Base-by-base conservation (phyloP, 1,140 invertebrate genomes). In the Berghia stephanieae region DNA sequence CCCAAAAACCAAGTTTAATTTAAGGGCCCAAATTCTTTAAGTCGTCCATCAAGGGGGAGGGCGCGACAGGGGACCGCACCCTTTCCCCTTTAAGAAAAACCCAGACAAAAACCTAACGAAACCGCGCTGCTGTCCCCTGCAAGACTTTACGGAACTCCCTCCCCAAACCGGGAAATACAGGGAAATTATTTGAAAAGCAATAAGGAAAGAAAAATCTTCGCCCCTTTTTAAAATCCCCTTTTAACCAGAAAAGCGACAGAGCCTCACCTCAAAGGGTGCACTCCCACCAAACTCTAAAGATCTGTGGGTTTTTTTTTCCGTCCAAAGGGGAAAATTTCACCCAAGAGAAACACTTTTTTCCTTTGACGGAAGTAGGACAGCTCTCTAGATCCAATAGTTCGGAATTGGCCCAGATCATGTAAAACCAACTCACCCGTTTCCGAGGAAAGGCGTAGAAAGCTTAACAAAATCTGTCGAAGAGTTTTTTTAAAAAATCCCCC, bases 101-200 rank as follows among this genome's bases (percentile, higher is more conserved):
- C 70, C 74, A 73, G 55, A 77, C 34, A 75, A 68, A n/a, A 84
- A 79, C 68, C 70, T 86, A 27, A 77, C 82, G 18, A 74, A 31
- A 73, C 67, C 5, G 84, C 85, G 16, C 83, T 80, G 44, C 70
- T 80, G 49, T 84, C 85, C 5, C 85, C 84, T 4, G 77, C 81
- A 52, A 79, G 85, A 34, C 78, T 86, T n/a, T 21, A 85, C 85
- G 44, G 76, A 82, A 73, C 63, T 81, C 31, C 80, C 78, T 31
- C 57, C 80, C 38, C 82, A 34, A 27, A 40, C n/a, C 40, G 42
- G 6, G 77, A 78, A n/a, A 52, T 78, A 13, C n/a, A 72, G 34
- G 73, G 77, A 21, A 78, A 76, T n/a, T 75, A 49, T 40, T 46
- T 80, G 43, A 75, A 55, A 55, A 69, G 79, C 55, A 78, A 69